Conservation (phyloP, 2,888 invertebrate species). For the Pristionchus arcanus region DNA sequence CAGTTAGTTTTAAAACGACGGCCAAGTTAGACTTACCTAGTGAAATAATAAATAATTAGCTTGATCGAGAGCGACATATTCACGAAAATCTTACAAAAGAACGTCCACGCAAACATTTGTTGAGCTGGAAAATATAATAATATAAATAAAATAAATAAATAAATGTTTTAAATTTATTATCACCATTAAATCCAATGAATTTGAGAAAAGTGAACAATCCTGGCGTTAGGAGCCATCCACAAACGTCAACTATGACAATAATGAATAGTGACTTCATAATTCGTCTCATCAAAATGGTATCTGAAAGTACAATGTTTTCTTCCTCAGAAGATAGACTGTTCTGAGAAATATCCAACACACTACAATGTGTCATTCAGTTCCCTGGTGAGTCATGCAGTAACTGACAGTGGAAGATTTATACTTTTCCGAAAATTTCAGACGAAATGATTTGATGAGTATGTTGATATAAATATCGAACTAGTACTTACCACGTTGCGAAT, state of each 20-base stretch:
- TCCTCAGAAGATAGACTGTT: not conserved
- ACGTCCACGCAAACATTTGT: not conserved
- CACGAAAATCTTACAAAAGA: not conserved
- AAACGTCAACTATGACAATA: not conserved
- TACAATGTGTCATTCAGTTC: not conserved
- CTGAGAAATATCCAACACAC: not conserved
- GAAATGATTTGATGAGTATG: not conserved
- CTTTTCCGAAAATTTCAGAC: not conserved
- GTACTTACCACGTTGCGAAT: not conserved
- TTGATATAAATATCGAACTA: no score
- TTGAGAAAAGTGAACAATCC: not conserved
- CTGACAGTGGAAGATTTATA: not conserved
- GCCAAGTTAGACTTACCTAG: not conserved
- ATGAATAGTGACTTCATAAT: not conserved
- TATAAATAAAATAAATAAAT: no score
- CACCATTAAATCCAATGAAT: not conserved
- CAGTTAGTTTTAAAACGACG: not conserved
- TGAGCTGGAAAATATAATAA: not conserved
- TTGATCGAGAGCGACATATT: not conserved
- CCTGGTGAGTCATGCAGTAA: not conserved
- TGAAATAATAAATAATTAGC: not conserved
- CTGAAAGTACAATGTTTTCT: not conserved
- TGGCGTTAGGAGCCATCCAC: not conserved
- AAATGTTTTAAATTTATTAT: not conserved
- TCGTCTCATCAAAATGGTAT: not conserved